A percentile compares a stretch with the other conserved stretches of the same genome.
phyloP scores from a whole-genome alignment of 2,888 invertebrate genomes.

The Creontiades dilutus region DNA sequence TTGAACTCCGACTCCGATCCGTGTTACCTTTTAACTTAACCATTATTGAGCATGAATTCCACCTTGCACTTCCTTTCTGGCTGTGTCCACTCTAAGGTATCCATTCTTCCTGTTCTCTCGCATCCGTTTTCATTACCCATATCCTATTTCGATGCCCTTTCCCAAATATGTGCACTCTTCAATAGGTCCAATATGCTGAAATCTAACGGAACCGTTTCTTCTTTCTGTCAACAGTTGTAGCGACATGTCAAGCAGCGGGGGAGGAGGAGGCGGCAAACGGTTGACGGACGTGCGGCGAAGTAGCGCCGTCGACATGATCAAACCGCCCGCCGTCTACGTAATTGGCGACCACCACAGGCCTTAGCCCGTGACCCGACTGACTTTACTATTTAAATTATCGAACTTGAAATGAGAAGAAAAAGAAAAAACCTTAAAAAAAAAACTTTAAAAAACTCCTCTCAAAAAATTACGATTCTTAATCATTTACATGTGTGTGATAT shows the following conservation, averaged over 20 bases:
- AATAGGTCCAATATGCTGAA: neutral
- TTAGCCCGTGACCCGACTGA: constrained; percentile 61
- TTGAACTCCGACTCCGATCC: no score
- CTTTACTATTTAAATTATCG: constrained; percentile 65
- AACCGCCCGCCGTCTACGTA: constrained; percentile 62
- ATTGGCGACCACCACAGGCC: constrained; percentile 69
- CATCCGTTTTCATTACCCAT: no score
- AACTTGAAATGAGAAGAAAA: constrained; percentile 44
- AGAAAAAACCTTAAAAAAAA: neutral
- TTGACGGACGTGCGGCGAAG: constrained; percentile 56
- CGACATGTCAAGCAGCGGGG: constrained; percentile 67
- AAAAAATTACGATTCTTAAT: constrained; percentile 34
- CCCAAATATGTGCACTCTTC: neutral
- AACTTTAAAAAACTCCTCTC: neutral
- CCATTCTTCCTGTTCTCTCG: no score
- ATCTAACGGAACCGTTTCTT: constrained; percentile 26
- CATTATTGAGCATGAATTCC: no score
- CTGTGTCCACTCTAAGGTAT: no score
- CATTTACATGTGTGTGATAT: constrained; percentile 67
- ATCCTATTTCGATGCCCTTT: no score
- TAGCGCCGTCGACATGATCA: constrained; percentile 62
- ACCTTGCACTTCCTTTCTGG: no score
- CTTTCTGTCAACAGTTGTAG: constrained; percentile 60
- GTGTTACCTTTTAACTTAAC: no score
- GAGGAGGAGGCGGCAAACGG: constrained; percentile 60